A percentile compares a stretch with the other conserved stretches of the same genome.
Conservation (phyloP, 92 coral and sea anemone species). For the Epizoanthus fatuus region DNA sequence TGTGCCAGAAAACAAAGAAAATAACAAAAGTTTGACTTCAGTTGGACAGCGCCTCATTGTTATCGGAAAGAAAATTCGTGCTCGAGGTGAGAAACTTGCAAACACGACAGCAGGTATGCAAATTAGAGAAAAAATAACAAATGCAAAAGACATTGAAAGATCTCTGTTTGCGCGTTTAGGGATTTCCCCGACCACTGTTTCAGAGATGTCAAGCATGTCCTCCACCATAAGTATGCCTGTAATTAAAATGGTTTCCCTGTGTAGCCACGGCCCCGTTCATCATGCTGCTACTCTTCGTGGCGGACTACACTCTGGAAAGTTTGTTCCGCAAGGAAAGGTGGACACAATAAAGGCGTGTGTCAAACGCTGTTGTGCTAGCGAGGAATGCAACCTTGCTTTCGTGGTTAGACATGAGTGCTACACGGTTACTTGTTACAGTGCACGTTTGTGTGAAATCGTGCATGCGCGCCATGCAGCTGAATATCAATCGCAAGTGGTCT, state of each 20-base stretch:
- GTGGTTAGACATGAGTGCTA: constrained; percentile 86
- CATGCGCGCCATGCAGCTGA: constrained; percentile 67
- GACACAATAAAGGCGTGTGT: constrained; percentile 83
- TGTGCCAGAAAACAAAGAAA: neutral
- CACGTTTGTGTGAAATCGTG: constrained; percentile 78
- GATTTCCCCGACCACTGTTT: neutral
- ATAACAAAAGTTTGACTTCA: constrained; percentile 20
- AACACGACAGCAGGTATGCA: constrained; percentile 4
- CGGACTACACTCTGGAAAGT: constrained; percentile 88
- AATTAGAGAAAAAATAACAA: neutral
- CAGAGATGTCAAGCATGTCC: constrained; percentile 15
- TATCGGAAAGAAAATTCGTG: constrained; percentile 78
- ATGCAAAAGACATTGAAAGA: constrained; percentile 1
- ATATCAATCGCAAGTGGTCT: constrained; percentile 79
- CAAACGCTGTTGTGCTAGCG: constrained; percentile 86
- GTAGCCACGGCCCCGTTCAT: constrained; percentile 87
- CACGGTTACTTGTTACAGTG: constrained; percentile 87
- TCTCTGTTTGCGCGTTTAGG: constrained; percentile 11
- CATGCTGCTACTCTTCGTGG: constrained; percentile 87
- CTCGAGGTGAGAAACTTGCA: constrained; percentile 76
- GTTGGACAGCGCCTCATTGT: constrained; percentile 84
- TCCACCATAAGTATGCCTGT: constrained; percentile 66
- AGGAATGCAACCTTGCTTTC: constrained; percentile 85
- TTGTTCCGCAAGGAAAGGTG: constrained; percentile 83
- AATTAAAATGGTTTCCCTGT: constrained; percentile 82